Conservation (phyloP, 2,797 vertebrate genomes). For the Peromyscus nudipes region DNA sequence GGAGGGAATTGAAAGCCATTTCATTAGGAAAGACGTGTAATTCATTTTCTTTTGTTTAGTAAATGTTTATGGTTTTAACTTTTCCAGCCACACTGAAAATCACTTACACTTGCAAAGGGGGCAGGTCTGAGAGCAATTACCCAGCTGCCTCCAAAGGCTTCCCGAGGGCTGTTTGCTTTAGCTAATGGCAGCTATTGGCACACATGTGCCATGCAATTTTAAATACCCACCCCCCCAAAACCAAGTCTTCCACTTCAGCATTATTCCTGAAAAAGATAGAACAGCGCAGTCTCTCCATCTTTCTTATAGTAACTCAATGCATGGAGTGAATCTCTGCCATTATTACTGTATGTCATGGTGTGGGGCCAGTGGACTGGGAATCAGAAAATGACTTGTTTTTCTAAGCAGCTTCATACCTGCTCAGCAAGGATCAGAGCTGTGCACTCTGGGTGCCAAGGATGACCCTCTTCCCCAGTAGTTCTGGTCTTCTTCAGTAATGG, state of each 20-base stretch:
- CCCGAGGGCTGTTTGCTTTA: constrained; percentile 77
- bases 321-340: fast-evolving
- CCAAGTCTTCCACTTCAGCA: not conserved
- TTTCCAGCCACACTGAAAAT: constrained; percentile 74
- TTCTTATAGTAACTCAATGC: fast-evolving
- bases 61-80: constrained; percentile 81
- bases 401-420: fast-evolving
- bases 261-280: not conserved
- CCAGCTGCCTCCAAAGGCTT: constrained; percentile 43
- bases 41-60: constrained; percentile 78
- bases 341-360: not conserved
- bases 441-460: fast-evolving
- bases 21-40: constrained; percentile 68
- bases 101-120: constrained; percentile 62
- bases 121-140: constrained; percentile 80
- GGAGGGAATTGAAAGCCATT: constrained; percentile 67
- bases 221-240: not conserved
- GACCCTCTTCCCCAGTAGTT: fast-evolving
- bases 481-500: too few relatives aligned
- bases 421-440: fast-evolving
- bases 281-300: fast-evolving
- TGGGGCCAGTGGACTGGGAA: not conserved
- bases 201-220: constrained; percentile 49
- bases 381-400: not conserved
- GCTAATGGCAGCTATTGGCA: constrained; percentile 62